A percentile compares a stretch with the other conserved stretches of the same genome.
These are phyloP conservation scores for Bubo blakistoni DNA, from an alignment of 2,113 vertebrate genomes.

Conservation along the genomic window DNA sequence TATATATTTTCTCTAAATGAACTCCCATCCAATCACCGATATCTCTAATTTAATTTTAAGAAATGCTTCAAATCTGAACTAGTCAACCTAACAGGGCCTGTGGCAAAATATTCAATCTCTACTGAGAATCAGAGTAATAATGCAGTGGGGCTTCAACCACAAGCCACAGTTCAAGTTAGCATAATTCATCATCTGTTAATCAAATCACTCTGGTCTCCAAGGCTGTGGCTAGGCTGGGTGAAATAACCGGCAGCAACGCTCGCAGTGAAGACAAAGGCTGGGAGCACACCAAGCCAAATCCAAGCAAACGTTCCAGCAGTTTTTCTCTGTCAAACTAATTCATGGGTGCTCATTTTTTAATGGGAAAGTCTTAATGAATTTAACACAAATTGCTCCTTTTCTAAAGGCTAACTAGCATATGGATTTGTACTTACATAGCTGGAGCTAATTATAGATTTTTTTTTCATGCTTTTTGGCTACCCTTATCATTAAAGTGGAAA, in stretches of 20 bases:
- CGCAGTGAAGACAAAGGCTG: not conserved
- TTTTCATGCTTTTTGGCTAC: slow-evolving; percentile 6
- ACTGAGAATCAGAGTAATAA: not conserved
- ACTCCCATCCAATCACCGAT: not conserved
- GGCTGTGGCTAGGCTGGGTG: not conserved
- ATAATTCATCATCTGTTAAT: not conserved
- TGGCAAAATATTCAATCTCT: not conserved
- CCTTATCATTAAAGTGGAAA: not conserved
- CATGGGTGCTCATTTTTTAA: not conserved
- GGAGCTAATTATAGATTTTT: not conserved
- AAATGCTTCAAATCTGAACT: not conserved
- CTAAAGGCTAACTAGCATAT: not conserved
- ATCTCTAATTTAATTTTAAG: not conserved
- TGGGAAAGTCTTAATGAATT: slow-evolving; percentile 8
- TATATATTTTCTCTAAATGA: not conserved
- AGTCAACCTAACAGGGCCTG: not conserved
- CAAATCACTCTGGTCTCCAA: not conserved
- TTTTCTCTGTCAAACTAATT: slow-evolving; percentile 21
- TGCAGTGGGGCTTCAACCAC: not conserved
- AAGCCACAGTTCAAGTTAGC: not conserved
- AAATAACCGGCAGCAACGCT: not conserved
- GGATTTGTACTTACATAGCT: slow-evolving; percentile 5
- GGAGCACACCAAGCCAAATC: not conserved
- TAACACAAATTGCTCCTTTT: slow-evolving; percentile 26
- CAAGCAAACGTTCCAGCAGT: not conserved